Conservation (phyloP, 1,140 invertebrate genomes). For the Lepidurus apus region DNA sequence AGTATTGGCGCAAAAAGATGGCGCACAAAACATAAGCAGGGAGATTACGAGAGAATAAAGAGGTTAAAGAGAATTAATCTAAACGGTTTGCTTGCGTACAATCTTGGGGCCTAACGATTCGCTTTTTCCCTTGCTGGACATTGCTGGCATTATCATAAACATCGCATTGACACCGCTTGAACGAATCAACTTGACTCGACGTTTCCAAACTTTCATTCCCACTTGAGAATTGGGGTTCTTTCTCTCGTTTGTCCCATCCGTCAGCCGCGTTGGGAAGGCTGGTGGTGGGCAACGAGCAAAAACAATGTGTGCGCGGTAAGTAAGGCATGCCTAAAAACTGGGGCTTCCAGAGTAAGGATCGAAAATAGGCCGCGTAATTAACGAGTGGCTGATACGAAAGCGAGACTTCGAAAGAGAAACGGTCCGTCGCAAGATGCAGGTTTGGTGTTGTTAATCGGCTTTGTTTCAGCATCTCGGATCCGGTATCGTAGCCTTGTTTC, state of each 20-base stretch:
- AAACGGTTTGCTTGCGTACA: background rate
- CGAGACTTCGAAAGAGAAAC: background rate
- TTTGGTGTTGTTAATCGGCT: background rate
- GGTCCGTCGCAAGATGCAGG: background rate
- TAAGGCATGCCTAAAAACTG: slow-evolving; percentile 6
- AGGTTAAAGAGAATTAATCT: background rate
- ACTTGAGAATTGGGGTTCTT: background rate
- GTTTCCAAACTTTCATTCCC: no score
- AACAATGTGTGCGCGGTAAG: background rate
- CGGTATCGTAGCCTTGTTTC: slow-evolving; percentile 12
- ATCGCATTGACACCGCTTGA: background rate
- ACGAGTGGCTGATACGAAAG: background rate
- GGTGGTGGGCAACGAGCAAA: background rate
- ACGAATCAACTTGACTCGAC: no score
- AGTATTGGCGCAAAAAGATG: no score
- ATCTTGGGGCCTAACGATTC: background rate
- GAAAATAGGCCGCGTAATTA: background rate
- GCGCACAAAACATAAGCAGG: background rate
- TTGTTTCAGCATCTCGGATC: slow-evolving; percentile 10
- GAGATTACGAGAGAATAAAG: background rate
- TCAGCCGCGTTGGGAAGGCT: background rate
- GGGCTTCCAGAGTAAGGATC: slow-evolving; percentile 4
- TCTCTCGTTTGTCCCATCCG: background rate
- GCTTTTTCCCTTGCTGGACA: background rate
- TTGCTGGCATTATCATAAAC: background rate